A percentile compares a stretch with the other conserved stretches of the same genome.
phyloP scores from a whole-genome alignment of 2,888 invertebrate genomes.

The Erebia epiphron region DNA sequence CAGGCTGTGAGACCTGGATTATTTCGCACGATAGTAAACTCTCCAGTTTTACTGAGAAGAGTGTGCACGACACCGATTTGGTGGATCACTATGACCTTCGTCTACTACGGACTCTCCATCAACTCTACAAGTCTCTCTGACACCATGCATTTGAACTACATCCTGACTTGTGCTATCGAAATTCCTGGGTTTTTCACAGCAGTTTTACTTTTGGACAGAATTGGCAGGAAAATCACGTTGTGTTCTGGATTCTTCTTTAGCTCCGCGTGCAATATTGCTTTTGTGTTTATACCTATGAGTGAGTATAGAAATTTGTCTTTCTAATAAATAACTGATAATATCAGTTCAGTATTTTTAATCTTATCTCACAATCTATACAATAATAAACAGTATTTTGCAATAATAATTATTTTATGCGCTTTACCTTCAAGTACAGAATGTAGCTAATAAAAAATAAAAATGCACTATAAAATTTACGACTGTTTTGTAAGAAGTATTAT shows the following conservation, averaged over 20 bases:
- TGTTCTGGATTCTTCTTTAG: slow-evolving; percentile 42
- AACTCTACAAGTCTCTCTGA: slow-evolving; percentile 86
- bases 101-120: slow-evolving; percentile 88
- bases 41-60: slow-evolving; percentile 76
- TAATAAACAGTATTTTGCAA: background rate
- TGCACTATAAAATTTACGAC: background rate
- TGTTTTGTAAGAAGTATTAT: background rate
- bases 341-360: too few species aligned
- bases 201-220: slow-evolving; percentile 78
- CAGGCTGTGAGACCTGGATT: slow-evolving; percentile 21
- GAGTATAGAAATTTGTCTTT: slow-evolving; percentile 39
- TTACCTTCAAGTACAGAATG: background rate
- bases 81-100: slow-evolving; percentile 87
- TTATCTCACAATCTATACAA: background rate
- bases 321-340: background rate
- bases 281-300: slow-evolving; percentile 42
- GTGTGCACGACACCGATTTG: slow-evolving; percentile 84
- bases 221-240: slow-evolving; percentile 59
- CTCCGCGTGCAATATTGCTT: slow-evolving; percentile 39
- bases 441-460: background rate
- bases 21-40: slow-evolving; percentile 69
- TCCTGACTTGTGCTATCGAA: slow-evolving; percentile 82
- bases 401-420: background rate
- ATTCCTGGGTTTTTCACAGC: slow-evolving; percentile 85
- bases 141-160: slow-evolving; percentile 86